Evolutionary conservation across 2,113 vertebrate genomes (phyloP).

Genomic region (Ptilorrhoa leucosticta): DNA sequence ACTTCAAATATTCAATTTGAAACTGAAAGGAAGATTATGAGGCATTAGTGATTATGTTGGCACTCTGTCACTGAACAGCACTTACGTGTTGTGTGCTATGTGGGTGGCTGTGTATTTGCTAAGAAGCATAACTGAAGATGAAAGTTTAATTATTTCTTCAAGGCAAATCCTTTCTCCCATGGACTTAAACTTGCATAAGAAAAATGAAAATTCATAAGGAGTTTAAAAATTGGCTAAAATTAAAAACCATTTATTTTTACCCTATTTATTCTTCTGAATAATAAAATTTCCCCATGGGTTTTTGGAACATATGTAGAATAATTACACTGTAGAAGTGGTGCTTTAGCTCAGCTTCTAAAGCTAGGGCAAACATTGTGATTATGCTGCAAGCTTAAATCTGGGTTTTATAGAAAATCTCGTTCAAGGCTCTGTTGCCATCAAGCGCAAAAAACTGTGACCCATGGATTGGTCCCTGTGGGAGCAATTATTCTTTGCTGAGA

Average conservation of each 20-base stretch:
- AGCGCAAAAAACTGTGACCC: constrained; percentile 73
- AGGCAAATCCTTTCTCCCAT: constrained; percentile 49
- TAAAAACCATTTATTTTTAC: constrained; percentile 60
- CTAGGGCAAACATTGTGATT: constrained; percentile 50
- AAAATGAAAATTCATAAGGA: constrained; percentile 66
- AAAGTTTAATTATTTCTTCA: constrained; percentile 68
- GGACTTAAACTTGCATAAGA: constrained; percentile 41
- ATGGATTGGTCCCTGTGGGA: constrained; percentile 86
- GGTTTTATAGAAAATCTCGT: constrained; percentile 64
- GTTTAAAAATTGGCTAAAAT: constrained; percentile 59
- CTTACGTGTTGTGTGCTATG: background rate
- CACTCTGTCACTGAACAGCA: constrained; percentile 21
- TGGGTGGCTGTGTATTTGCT: constrained; percentile 53
- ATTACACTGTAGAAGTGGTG: constrained; percentile 11
- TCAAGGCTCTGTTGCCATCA: constrained; percentile 69
- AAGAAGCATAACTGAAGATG: constrained; percentile 57
- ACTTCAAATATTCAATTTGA: constrained; percentile 1
- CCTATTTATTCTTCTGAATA: constrained; percentile 32
- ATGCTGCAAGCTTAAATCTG: constrained; percentile 51
- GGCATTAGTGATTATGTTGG: background rate
- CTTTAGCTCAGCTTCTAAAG: constrained; percentile 2
- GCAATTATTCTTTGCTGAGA: constrained; percentile 83
- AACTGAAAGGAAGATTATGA: constrained; percentile 2
- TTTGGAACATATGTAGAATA: constrained; percentile 39
- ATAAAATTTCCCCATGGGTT: constrained; percentile 22